Evolutionary conservation across 2,888 invertebrate genomes (phyloP), one percentile per base, ranked within the genome.

Genomic region (Nymphalis urticae): DNA sequence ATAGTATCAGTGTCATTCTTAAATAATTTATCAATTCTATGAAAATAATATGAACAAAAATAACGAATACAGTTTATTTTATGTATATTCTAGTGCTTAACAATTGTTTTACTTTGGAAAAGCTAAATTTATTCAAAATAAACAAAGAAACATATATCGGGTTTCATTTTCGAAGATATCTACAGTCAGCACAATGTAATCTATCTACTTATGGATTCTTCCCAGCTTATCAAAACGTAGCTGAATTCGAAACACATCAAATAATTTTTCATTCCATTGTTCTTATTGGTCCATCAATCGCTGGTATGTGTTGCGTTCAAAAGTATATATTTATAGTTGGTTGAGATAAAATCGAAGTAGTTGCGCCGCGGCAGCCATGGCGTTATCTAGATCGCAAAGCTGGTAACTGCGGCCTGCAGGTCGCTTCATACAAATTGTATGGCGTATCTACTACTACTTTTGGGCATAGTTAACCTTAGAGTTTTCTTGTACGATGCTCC

Each of bases 361-460:
- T 87, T 82, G 77, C 79, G 81, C 79, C 81, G 83, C 83, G 78
- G 89, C 85, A 81, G 81, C 85, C 78, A 82, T 79, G 82, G 84
- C 82, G 80, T 84, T 89, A 92, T 92, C 92, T 88, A 79, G 87
- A 91, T 91, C 88, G 72, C 75, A 78, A 72, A 81, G 83, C 85
- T 82, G 82, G 87, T 84, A 86, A 86, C 86, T 82, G 82, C 83
- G 77, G 84, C 82, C 84, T 79, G 82, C 86, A 80, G 88, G 86
- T 88, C 89, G 88, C 86, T 90, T 84, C 87, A 91, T 90, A 91
- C 92, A 92, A 92, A 91, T 92, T 92, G 91, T 91, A 88, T 88
- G 86, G 88, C 87, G 83, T 90, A 90, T 90, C 90, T 87, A 81
- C 85, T 83, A 76, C 90, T 90, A 83, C 84, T 89, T 90, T 91